Evolutionary conservation across 1,140 invertebrate genomes (phyloP), one percentile per base, ranked within the genome.

Genomic region (Drosophila micromelanica): DNA sequence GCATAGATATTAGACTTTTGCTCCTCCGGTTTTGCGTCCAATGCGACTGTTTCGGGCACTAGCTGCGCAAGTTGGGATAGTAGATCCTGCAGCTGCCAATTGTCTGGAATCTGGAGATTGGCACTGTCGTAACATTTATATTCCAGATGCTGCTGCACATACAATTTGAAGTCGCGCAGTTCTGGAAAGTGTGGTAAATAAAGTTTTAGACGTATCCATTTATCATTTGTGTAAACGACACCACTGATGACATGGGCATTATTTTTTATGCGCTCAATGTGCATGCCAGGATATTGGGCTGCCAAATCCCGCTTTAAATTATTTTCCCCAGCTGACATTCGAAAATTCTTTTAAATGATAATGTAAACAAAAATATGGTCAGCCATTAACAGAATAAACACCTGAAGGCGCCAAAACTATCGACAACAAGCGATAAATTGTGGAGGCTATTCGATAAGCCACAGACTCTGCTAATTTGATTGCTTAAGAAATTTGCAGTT

Each of bases 101-200:
- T 23, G 4, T 48, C 32, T 48, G 72, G 13, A 2, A 82, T 23
- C 27, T 61, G 27, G 0, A 80, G 30, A 32, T 80, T 79, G 3
- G 17, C 27, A 11, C 42, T 42, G 8, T 40, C 64, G 43, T 73
- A 87, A 1, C 2, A 20, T 13, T 78, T 82, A 55, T 81, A 86
- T 52, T 73, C 82, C 56, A 82, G 17, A 0, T 78, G 17, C 6
- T 87, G 63, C 37, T 63, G 67, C 9, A 86, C 48, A 56, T 64
- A 57, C 1, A 86, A 13, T 17, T 76, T 23, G 40, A 82, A 82
- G 4, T 54, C 56, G 0, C 64, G 8, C 1, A 86, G 64, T 6
- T 48, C 52, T 5, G 82, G 82, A 55, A 73, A 46, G 12, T 86
- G 68, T 0, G 82, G 82, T 13, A 86, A 11, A 11, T 48, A 73